Evolutionary conservation across 2,113 vertebrate genomes (phyloP).

Genomic region (Sprattus sprattus): DNA sequence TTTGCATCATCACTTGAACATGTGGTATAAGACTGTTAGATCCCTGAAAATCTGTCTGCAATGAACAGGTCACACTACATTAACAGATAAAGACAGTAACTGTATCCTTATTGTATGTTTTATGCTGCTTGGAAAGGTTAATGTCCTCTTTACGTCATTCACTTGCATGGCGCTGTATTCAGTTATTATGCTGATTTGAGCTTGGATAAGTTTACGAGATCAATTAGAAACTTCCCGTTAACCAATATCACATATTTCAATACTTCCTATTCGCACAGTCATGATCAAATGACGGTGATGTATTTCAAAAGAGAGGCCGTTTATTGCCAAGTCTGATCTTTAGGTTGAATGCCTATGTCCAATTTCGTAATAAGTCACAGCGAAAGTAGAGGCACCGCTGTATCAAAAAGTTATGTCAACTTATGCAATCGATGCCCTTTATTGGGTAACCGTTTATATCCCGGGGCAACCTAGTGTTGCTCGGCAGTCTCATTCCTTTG

Average conservation of each 20-base stretch:
- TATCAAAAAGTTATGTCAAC: neutral
- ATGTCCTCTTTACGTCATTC: neutral
- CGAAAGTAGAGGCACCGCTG: neutral
- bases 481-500: conserved; percentile 42
- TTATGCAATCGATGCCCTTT: neutral
- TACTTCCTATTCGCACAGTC: no score
- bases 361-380: no score
- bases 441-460: neutral
- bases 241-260: no score
- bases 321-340: neutral
- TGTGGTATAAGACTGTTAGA: neutral
- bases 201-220: neutral
- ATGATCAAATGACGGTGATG: neutral
- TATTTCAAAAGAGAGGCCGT: neutral
- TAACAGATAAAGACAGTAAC: neutral
- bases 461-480: neutral
- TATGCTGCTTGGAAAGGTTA: neutral
- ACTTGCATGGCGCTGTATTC: neutral
- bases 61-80: neutral
- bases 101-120: neutral
- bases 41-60: neutral
- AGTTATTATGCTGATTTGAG: neutral
- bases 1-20: neutral
- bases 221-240: no score
- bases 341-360: neutral